Evolutionary conservation across 2,888 invertebrate genomes (phyloP), one percentile per base, ranked within the genome.

Genomic region (Spilosoma lubricipeda): DNA sequence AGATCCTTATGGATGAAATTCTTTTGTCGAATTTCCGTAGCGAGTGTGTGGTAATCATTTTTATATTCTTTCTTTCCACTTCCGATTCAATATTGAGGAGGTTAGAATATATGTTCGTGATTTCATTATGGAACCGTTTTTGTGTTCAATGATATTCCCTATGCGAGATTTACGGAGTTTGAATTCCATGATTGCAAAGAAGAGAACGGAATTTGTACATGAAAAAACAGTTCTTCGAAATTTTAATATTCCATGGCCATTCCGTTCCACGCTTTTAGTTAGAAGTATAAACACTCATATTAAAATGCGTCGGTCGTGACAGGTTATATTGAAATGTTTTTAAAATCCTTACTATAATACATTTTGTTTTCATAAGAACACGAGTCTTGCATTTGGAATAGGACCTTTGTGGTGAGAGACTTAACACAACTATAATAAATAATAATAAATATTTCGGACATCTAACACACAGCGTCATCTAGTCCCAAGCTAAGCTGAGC

Each of bases 1-100:
- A 86, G 81, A 81, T 80, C 83, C 80, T 81, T 83, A 84, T 82
- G 78, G 86, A 81, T 68, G 78, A 83, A 82, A 83, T 84, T 86
- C 84, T 85, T 86, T 87, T 74, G 74, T 74, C 39, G 59, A 39
- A 64, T 70, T 67, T 48, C 73, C 70, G 36, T 33, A 3, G 33
- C 65, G 45, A 73, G 70, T 74, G 70, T 71, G 71, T 74, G 70
- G 66, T 59, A 70, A 74, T 70, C 56, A 74, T 74, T 74, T 74
- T 74, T 74, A 70, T 74, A 63, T 74, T 71, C 45, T 42, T 59
- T 63, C 63, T 70, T 74, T 71, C 59, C 56, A 70, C 63, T 39
- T 70, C 30, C 45, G 36, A 67, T 74, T 64, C 68, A 64, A 70
- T 70, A 70, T 48, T 65, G 69, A 48, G 5, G 30, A 56, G 64